Evolutionary conservation across 1,140 invertebrate genomes (phyloP).

Genomic region (Homalodisca vitripennis): DNA sequence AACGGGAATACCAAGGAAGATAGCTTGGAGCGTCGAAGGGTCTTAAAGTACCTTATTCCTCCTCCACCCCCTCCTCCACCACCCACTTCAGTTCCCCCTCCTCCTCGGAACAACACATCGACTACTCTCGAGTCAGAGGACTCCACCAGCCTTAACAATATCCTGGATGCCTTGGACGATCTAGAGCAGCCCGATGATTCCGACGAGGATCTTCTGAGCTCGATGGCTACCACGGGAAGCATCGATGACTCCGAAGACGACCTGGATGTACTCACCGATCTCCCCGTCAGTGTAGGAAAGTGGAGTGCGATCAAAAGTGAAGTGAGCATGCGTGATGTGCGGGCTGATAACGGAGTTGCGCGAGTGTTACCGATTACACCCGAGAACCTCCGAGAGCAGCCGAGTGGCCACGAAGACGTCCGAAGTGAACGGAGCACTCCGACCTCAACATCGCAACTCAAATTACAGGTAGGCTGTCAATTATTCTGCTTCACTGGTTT

Average conservation of each 20-base stretch:
- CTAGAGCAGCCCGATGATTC: conserved; percentile 18
- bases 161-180: conserved; percentile 37
- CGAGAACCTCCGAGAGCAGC: background rate
- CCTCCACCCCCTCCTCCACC: background rate
- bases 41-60: background rate
- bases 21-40: background rate
- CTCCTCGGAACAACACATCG: background rate
- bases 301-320: conserved; percentile 7
- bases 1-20: background rate
- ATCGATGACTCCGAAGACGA: background rate
- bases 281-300: background rate
- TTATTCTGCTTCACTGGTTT: too few relatives aligned
- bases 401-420: background rate
- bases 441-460: background rate
- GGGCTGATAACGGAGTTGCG: background rate
- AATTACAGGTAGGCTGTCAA: background rate
- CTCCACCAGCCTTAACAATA: conserved; percentile 37
- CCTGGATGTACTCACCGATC: conserved; percentile 7
- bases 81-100: background rate
- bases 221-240: conserved; percentile 3
- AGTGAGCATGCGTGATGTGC: background rate
- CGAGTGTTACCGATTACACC: background rate
- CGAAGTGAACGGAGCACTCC: background rate
- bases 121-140: conserved; percentile 32
- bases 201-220: background rate